phyloP scores from a whole-genome alignment of 2,888 invertebrate species.

The Trissoscelio sp. region DNA sequence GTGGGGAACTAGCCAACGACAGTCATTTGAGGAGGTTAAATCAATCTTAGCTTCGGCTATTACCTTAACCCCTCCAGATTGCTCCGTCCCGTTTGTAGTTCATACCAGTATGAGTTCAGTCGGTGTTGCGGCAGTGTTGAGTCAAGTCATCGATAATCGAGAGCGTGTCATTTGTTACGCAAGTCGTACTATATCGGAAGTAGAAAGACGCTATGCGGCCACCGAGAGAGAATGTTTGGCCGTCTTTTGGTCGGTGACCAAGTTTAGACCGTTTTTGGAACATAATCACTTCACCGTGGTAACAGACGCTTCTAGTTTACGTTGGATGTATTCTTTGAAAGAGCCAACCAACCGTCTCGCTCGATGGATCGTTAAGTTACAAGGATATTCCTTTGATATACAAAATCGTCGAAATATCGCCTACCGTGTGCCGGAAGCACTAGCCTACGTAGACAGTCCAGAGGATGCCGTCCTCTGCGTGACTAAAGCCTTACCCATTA shows the following conservation, averaged over 20 bases:
- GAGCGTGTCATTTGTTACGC: neutral
- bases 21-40: too few relatives aligned
- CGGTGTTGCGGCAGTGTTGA: neutral
- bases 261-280: neutral
- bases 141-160: neutral
- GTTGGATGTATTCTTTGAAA: neutral
- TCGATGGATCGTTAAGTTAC: neutral
- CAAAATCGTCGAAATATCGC: neutral
- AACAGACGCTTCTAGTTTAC: neutral
- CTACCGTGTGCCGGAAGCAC: neutral
- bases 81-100: too few relatives aligned
- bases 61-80: too few relatives aligned
- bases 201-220: neutral
- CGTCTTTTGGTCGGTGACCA: too few relatives aligned
- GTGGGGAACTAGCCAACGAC: too few relatives aligned
- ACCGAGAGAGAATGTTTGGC: conserved; percentile 5
- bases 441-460: neutral
- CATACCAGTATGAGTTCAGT: neutral
- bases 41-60: neutral
- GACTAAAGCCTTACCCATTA: too few relatives aligned
- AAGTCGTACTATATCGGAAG: neutral
- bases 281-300: neutral
- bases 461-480: too few relatives aligned
- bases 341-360: neutral
- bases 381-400: neutral